phyloP scores from a whole-genome alignment of 2,888 invertebrate species.

The Dugesia japonica region DNA sequence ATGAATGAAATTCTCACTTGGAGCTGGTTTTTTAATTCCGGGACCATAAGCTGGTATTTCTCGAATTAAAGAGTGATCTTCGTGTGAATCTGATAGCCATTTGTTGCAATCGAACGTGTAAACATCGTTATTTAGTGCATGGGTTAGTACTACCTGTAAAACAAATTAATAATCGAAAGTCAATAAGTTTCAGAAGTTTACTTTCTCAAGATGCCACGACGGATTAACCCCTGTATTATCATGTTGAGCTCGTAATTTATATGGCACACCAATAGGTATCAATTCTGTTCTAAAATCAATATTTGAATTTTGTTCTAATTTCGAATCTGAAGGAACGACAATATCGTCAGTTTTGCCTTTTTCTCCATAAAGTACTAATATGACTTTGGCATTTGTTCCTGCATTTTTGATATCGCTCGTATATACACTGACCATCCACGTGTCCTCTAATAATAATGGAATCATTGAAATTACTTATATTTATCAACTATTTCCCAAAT shows the following conservation, averaged over 20 bases:
- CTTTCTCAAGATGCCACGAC: constrained; percentile 46
- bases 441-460: neutral
- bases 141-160: neutral
- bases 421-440: constrained; percentile 43
- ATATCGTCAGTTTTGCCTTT: constrained; percentile 46
- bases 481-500: no score
- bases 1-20: neutral
- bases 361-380: constrained; percentile 44
- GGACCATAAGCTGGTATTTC: constrained; percentile 46
- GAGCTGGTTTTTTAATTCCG: constrained; percentile 33
- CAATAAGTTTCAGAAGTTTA: neutral
- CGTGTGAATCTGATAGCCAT: constrained; percentile 47
- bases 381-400: constrained; percentile 47
- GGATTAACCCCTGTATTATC: constrained; percentile 43
- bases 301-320: constrained; percentile 44
- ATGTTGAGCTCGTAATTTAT: constrained; percentile 46
- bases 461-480: no score
- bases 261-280: constrained; percentile 43
- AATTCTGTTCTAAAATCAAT: constrained; percentile 45
- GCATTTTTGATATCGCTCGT: constrained; percentile 43
- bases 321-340: constrained; percentile 38
- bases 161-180: neutral
- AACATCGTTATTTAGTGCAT: constrained; percentile 38
- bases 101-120: constrained; percentile 43
- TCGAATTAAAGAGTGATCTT: constrained; percentile 43